Percentiles rank a stretch among this genome's conserved stretches.
Evolutionary conservation across 2,888 invertebrate genomes (phyloP).

Genomic region (Drosophila sordidula): DNA sequence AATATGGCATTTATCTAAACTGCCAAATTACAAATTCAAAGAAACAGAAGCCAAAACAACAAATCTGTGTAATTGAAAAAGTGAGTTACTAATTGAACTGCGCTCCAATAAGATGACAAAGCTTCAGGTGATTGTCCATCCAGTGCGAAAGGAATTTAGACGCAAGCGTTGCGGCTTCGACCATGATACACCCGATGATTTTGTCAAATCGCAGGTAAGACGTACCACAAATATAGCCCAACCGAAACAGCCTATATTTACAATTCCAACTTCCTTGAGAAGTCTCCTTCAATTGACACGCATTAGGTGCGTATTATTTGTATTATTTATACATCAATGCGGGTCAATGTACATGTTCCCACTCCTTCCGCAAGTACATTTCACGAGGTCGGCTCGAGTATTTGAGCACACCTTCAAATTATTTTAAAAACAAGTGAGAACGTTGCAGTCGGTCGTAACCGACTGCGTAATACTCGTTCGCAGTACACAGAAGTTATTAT

Average conservation of each 20-base stretch:
- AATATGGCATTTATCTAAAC: constrained; percentile 31
- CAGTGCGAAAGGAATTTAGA: constrained; percentile 82
- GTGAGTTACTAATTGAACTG: not conserved
- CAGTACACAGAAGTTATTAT: no score
- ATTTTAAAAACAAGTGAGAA: no score
- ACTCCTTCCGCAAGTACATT: not conserved
- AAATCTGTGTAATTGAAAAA: not conserved
- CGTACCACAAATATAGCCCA: not conserved
- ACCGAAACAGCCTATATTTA: not conserved
- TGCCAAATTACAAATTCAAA: constrained; percentile 19
- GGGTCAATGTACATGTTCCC: constrained; percentile 9
- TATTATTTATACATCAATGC: constrained; percentile 8
- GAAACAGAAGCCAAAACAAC: not conserved
- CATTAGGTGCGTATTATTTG: constrained; percentile 17
- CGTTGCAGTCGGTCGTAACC: no score
- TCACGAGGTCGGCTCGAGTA: not conserved
- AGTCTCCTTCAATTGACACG: constrained; percentile 42
- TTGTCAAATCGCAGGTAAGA: constrained; percentile 85
- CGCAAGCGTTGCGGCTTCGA: constrained; percentile 83
- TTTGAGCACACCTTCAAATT: not conserved
- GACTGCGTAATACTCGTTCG: no score
- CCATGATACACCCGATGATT: constrained; percentile 83
- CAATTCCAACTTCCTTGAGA: not conserved
- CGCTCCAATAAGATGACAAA: constrained; percentile 67
- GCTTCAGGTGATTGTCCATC: constrained; percentile 75